Evolutionary conservation across 2,888 invertebrate genomes (phyloP).

Genomic region (Melolontha melolontha): DNA sequence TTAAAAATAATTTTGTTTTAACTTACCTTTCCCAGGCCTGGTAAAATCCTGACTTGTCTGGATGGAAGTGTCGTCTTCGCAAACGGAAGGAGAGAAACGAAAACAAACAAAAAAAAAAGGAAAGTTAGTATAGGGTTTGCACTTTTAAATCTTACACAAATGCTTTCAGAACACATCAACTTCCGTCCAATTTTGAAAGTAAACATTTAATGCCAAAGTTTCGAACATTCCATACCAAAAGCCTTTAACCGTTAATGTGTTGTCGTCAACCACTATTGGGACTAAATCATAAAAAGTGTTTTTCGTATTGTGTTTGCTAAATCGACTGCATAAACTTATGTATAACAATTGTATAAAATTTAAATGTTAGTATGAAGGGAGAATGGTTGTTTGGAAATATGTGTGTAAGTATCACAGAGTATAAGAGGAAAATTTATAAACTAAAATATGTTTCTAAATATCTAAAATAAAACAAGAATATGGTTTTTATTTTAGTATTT

Average conservation of each 20-base stretch:
- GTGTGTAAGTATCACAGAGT: neutral
- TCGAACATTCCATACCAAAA: neutral
- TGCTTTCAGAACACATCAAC: conserved; percentile 19
- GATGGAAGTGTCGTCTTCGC: conserved; percentile 57
- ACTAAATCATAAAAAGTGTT: conserved; percentile 2
- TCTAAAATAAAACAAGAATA: conserved; percentile 40
- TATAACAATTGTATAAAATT: conserved; percentile 35
- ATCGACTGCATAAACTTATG: conserved; percentile 38
- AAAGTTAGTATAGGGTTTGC: conserved; percentile 41
- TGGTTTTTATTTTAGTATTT: conserved; percentile 34
- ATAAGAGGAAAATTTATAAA: conserved; percentile 17
- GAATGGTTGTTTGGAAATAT: neutral
- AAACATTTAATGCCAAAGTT: neutral
- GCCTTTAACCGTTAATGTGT: neutral
- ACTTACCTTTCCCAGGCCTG: conserved; percentile 66
- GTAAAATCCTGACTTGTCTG: conserved; percentile 64
- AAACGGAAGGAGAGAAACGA: conserved; percentile 43
- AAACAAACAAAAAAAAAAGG: conserved; percentile 50
- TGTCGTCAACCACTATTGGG: neutral
- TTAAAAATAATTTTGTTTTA: conserved; percentile 16
- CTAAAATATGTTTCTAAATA: conserved; percentile 5
- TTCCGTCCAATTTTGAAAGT: neutral
- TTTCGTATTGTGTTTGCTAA: conserved; percentile 41
- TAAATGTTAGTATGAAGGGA: conserved; percentile 34
- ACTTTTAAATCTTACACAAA: conserved; percentile 29